Evolutionary conservation across 2,113 vertebrate genomes (phyloP).

Genomic region (Catharus bicknelli): DNA sequence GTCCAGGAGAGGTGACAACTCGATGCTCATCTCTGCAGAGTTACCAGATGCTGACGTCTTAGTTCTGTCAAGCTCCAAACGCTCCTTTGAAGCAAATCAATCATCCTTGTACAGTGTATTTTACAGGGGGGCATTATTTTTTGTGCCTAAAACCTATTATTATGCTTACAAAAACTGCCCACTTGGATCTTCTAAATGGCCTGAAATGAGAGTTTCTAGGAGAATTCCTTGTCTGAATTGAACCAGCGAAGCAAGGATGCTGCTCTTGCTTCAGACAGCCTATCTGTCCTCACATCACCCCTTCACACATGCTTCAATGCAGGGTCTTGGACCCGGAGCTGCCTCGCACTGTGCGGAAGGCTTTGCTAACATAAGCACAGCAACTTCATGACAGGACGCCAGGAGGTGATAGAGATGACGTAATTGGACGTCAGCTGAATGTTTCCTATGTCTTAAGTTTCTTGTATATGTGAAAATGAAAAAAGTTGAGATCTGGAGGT

Average conservation of each 20-base stretch:
- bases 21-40: background rate
- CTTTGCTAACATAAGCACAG: background rate
- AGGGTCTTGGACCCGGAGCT: background rate
- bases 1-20: background rate
- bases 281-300: background rate
- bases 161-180: background rate
- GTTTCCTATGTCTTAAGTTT: accelerated
- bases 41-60: conserved; percentile 8
- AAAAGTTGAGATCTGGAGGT: background rate
- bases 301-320: background rate
- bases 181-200: background rate
- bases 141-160: background rate
- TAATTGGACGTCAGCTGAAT: background rate
- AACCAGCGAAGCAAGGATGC: background rate
- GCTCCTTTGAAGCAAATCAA: background rate
- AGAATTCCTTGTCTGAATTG: background rate
- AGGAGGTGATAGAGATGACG: background rate
- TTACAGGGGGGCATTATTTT: background rate
- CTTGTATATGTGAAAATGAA: background rate
- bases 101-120: background rate
- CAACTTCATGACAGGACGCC: background rate
- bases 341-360: background rate
- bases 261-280: background rate
- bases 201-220: background rate
- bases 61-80: background rate